A percentile compares a stretch with the other conserved stretches of the same genome.
phyloP scores from a whole-genome alignment of 1,140 invertebrate species.

The Pantala flavescens region DNA sequence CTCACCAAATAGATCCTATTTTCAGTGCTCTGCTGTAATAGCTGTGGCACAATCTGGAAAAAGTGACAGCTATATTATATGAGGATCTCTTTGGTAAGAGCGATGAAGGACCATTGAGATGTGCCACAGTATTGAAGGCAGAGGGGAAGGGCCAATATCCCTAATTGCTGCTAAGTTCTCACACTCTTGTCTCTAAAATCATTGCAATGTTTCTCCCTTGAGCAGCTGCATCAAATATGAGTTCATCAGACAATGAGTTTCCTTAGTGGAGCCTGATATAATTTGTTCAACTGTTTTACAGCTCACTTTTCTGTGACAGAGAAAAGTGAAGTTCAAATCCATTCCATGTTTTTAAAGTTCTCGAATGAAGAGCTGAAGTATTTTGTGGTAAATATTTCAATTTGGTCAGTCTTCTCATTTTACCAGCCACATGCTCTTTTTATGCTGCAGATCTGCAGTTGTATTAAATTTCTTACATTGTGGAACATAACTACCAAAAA shows the following conservation, averaged over 20 bases:
- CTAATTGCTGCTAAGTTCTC: background rate
- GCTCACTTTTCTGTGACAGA: background rate
- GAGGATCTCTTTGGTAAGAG: background rate
- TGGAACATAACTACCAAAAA: no score
- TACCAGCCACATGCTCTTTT: no score
- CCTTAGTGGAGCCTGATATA: no score
- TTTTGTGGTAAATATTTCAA: no score
- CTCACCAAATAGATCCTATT: background rate
- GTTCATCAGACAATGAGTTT: no score
- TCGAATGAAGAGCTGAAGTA: no score
- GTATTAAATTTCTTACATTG: no score
- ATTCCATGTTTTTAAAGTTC: background rate
- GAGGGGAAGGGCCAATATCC: background rate
- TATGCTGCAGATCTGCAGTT: no score
- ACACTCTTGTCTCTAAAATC: background rate
- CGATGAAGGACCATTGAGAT: background rate
- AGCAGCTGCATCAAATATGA: no score
- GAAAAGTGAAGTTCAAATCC: background rate
- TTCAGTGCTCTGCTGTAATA: background rate
- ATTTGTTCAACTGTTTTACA: no score
- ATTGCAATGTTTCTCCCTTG: no score
- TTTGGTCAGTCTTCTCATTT: no score
- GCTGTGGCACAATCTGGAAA: background rate
- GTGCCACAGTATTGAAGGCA: conserved; percentile 4
- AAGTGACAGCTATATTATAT: background rate